Evolutionary conservation across 2,888 invertebrate species (phyloP), one percentile per base, ranked within the genome.

Genomic region (Octodonta nipae): DNA sequence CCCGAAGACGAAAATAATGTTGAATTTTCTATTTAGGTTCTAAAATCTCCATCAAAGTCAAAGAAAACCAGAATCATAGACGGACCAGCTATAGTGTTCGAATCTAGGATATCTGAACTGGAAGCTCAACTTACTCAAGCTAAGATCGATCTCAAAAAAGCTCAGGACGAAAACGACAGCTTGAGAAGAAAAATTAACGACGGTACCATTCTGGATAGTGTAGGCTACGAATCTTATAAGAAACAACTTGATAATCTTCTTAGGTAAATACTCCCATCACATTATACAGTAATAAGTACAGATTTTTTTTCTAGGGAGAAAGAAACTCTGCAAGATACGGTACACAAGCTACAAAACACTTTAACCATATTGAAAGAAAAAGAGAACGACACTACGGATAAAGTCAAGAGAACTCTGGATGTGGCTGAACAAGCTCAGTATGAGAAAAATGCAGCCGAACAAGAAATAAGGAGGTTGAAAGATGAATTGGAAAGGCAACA

Each of bases 61-160:
- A 40, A 41, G 32, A 42, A 47, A 35, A 43, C 52, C 31, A 32
- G 36, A 40, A 27, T 65, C 28, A 59, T 80, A 7, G 80, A 80
- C 51, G 82, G 82, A 1, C 83, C 85, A 0, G 77, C 74, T 43
- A 84, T 85, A 36, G 78, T 86, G 13, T 84, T 81, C 51, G 86
- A 86, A 56, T 85, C 86, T 0, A 70, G 82, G 39, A 85, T 86
- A 32, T 79, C 84, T 3, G 86, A 87, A 50, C 55, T 87, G 34
- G 86, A 87, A 52, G 86, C 86, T 0, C 85, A 86, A 48, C 60
- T 86, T 26, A 76, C 81, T 5, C 85, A 86, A 54, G 61, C 79
- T 0, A 78, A 71, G 52, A 78, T 86, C 33, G 84, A 83, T 47
- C 57, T 85, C 16, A 75, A 76, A 50, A 81, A 83, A 52, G 60